phyloP scores from a whole-genome alignment of 2,888 invertebrate species.

The Pachymerium ferrugineum region DNA sequence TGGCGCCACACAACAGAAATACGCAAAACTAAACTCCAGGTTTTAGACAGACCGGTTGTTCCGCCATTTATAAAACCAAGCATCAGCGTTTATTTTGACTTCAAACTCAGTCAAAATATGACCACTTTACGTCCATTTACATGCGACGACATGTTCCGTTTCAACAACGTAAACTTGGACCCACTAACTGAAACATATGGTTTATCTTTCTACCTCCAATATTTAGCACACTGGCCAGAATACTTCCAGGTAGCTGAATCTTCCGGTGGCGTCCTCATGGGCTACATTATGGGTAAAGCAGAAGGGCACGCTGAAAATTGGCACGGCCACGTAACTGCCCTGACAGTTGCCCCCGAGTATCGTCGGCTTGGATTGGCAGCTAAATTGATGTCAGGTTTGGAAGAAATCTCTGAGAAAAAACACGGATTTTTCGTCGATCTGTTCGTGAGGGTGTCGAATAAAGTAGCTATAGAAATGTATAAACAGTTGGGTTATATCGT shows the following conservation, averaged over 20 bases:
- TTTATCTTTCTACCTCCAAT: conserved; percentile 92
- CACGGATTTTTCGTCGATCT: conserved; percentile 95
- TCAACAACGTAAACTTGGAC: conserved; percentile 93
- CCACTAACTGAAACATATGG: conserved; percentile 96
- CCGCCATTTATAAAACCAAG: too few relatives aligned
- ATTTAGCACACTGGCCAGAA: conserved; percentile 97
- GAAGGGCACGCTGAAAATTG: conserved; percentile 93
- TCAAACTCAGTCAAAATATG: conserved; percentile 61
- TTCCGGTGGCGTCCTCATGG: conserved; percentile 94
- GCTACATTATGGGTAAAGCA: conserved; percentile 99
- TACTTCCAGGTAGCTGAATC: conserved; percentile 97
- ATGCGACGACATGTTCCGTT: conserved; percentile 89
- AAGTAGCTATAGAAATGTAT: conserved; percentile 97
- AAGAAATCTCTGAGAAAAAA: conserved; percentile 94
- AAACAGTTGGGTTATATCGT: conserved; percentile 91
- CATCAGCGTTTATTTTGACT: too few relatives aligned
- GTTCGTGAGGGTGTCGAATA: conserved; percentile 95
- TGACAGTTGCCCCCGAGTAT: conserved; percentile 92
- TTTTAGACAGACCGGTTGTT: too few relatives aligned
- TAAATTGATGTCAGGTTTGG: conserved; percentile 86
- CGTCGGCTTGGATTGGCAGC: conserved; percentile 87
- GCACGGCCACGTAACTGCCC: conserved; percentile 98
- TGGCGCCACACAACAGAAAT: too few relatives aligned
- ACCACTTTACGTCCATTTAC: conserved; percentile 87
- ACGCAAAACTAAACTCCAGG: too few relatives aligned